phyloP scores from a whole-genome alignment of 92 coral and sea anemone species.

The Paramuricea clavata region DNA sequence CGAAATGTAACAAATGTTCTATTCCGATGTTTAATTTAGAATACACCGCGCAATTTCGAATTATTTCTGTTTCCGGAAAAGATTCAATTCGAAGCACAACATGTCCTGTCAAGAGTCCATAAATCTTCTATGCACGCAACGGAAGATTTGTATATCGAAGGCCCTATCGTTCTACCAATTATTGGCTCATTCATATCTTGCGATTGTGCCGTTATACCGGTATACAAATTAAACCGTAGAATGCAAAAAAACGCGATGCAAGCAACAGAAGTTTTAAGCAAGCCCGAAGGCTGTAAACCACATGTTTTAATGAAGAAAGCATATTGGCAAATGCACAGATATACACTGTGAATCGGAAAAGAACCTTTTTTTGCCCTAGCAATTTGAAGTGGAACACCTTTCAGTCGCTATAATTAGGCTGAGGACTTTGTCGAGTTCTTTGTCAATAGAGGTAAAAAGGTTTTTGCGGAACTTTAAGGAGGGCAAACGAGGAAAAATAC shows the following conservation, averaged over 20 bases:
- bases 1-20: background rate
- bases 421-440: constrained; percentile 10
- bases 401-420: constrained; percentile 1
- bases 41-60: background rate
- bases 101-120: constrained; percentile 57
- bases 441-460: background rate
- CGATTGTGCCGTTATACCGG: background rate
- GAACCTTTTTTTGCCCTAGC: constrained; percentile 27
- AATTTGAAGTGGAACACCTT: constrained; percentile 39
- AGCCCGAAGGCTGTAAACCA: constrained; percentile 38
- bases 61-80: constrained; percentile 34
- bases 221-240: background rate
- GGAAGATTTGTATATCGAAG: constrained; percentile 19
- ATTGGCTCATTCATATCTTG: constrained; percentile 25
- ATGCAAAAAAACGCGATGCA: background rate
- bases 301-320: constrained; percentile 54
- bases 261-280: constrained; percentile 17
- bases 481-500: background rate
- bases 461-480: background rate
- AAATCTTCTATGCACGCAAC: constrained; percentile 53
- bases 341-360: constrained; percentile 10
- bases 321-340: constrained; percentile 36
- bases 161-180: constrained; percentile 35
- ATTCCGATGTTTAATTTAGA: constrained; percentile 2
- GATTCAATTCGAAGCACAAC: constrained; percentile 16